These are phyloP conservation scores for Cyprinella venusta DNA, from an alignment of 2,797 vertebrate species.

Conservation along the genomic window DNA sequence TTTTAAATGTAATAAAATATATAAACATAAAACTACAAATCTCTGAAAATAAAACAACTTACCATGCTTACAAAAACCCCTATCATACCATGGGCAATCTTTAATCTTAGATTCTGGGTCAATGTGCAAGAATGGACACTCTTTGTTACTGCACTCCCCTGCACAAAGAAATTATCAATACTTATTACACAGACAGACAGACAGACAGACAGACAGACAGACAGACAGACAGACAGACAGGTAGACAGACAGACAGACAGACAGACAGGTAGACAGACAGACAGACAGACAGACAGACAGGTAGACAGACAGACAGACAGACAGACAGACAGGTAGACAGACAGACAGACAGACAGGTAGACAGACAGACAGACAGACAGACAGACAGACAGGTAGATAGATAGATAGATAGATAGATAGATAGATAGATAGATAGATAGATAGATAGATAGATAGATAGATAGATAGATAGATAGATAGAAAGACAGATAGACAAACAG, in stretches of 20 bases:
- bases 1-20: not conserved
- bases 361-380: not conserved
- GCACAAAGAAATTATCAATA: constrained; percentile 37
- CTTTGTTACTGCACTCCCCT: constrained; percentile 99
- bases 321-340: not conserved
- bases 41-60: constrained; percentile 46
- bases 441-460: not conserved
- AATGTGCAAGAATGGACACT: constrained; percentile 98
- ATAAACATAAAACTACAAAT: not conserved
- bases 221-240: not conserved
- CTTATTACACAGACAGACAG: not conserved
- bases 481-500: not conserved
- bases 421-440: fast-evolving
- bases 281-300: not conserved
- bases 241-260: not conserved
- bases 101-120: constrained; percentile 99
- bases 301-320: not conserved
- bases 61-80: constrained; percentile 99
- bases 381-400: not conserved
- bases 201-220: not conserved
- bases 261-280: not conserved
- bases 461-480: not conserved
- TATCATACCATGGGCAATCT: constrained; percentile 99
- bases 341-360: too few species aligned
- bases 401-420: not conserved